phyloP scores from a whole-genome alignment of 2,113 vertebrate species.

The Peromyscus maniculatus region DNA sequence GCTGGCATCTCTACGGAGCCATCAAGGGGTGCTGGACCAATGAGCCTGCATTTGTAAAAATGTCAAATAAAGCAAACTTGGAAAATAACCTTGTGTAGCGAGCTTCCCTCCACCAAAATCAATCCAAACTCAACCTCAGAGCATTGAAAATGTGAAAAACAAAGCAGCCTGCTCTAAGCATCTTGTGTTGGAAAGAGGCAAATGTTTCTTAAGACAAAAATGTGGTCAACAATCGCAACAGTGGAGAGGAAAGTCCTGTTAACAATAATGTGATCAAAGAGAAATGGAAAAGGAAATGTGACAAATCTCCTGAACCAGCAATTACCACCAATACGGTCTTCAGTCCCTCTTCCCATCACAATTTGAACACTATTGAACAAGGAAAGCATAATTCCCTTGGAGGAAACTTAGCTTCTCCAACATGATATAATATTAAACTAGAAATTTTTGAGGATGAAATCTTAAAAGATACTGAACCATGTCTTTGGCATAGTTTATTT shows the following conservation, averaged over 20 bases:
- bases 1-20: neutral
- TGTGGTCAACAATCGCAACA: neutral
- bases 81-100: conserved; percentile 23
- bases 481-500: conserved; percentile 4
- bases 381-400: neutral
- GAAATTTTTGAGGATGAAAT: neutral
- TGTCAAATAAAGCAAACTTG: neutral
- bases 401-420: neutral
- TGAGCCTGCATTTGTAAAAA: neutral
- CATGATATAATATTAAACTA: neutral
- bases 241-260: neutral
- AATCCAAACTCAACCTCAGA: conserved; percentile 15
- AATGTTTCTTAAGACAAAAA: conserved; percentile 15
- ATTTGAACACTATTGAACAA: neutral
- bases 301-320: neutral
- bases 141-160: neutral
- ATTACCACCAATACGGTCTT: neutral
- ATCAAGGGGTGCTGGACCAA: neutral
- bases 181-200: neutral
- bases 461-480: neutral
- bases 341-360: neutral
- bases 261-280: neutral
- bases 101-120: conserved; percentile 25
- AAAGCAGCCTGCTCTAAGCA: neutral
- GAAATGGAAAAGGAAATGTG: neutral